Base-by-base conservation (phyloP, 2,888 invertebrate species). In the Criorhina ranunculi region DNA sequence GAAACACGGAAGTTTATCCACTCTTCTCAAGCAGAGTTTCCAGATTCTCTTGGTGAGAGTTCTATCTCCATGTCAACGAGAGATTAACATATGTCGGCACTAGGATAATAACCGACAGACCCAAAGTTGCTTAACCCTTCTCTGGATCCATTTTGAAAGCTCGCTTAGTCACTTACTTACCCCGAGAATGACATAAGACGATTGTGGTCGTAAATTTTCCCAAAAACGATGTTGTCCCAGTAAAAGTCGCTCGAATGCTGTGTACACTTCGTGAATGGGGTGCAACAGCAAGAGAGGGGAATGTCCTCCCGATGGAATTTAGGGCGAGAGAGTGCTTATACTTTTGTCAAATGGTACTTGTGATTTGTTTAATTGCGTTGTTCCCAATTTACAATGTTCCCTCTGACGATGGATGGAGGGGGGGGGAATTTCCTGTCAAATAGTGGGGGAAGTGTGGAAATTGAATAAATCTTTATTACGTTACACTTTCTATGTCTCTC, bases 291-390 rank as follows among this genome's bases (percentile, higher is more conserved):
- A 11, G 12, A 9, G 19, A n/a, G 15, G 11, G 11, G n/a, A n/a
- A 12, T 31, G n/a, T 9, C 9, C 29, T n/a, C 44, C 35, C 11
- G 8, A 24, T 15, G 7, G 35, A 24, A 35, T 24, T 69, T 8
- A 8, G 70, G 59, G 5, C 29, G 40, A 17, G 49, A 17, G 49
- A 35, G 35, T n/a, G 37, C 57, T 53, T 44, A 57, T 46, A 57
- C 64, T 66, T 57, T 76, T 59, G 49, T 57, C 59, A 72, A 81
- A 75, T 81, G 55, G 37, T 44, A 69, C 62, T 81, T 81, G 76
- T 82, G 77, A 73, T 82, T 72, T 82, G 82, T 82, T 72, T 57
- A 78, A 83, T 83, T 73, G 82, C 51, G 42, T 78, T 73, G 40
- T 17, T 19, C 35, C 24, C 60, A 17, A 46, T 49, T 55, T 57